Percentiles rank a stretch among this genome's conserved stretches.
Conservation (phyloP, 2,888 invertebrate species). For the Eupithecia centaureata region DNA sequence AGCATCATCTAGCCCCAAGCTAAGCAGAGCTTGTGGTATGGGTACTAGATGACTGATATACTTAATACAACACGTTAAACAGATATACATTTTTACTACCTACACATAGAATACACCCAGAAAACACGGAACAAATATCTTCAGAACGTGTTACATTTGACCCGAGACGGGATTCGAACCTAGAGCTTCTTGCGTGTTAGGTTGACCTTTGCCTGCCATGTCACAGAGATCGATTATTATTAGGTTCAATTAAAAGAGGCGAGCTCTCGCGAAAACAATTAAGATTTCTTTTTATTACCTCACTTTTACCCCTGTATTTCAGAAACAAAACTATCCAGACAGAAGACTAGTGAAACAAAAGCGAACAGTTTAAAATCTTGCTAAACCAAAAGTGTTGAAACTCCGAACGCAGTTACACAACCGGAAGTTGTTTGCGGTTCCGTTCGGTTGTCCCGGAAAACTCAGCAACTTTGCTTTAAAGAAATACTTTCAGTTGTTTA, state of each 20-base stretch:
- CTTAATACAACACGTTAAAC: too few relatives aligned
- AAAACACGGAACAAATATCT: too few relatives aligned
- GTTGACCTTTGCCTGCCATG: too few relatives aligned
- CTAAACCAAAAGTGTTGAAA: constrained; percentile 44
- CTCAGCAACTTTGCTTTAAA: constrained; percentile 60
- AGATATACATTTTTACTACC: too few relatives aligned
- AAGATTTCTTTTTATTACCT: not conserved
- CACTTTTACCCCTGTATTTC: not conserved
- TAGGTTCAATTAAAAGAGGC: not conserved
- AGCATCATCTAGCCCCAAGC: too few relatives aligned
- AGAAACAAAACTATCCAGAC: constrained; percentile 19
- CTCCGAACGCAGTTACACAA: constrained; percentile 48
- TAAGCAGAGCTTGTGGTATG: too few relatives aligned
- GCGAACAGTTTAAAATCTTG: constrained; percentile 25
- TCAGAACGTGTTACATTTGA: too few relatives aligned
- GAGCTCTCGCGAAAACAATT: not conserved
- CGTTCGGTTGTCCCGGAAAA: constrained; percentile 64
- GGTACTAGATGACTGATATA: too few relatives aligned
- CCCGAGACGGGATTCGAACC: too few relatives aligned
- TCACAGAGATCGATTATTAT: too few relatives aligned
- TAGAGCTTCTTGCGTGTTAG: too few relatives aligned
- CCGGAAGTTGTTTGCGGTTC: constrained; percentile 73
- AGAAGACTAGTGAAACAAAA: constrained; percentile 7
- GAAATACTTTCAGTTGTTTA: constrained; percentile 63
- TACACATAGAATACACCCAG: too few relatives aligned